Percentiles rank a stretch among this genome's conserved stretches.
These are phyloP conservation scores for Poeciliopsis paucimaculata DNA, from an alignment of 2,797 vertebrate genomes.

Conservation along the genomic window DNA sequence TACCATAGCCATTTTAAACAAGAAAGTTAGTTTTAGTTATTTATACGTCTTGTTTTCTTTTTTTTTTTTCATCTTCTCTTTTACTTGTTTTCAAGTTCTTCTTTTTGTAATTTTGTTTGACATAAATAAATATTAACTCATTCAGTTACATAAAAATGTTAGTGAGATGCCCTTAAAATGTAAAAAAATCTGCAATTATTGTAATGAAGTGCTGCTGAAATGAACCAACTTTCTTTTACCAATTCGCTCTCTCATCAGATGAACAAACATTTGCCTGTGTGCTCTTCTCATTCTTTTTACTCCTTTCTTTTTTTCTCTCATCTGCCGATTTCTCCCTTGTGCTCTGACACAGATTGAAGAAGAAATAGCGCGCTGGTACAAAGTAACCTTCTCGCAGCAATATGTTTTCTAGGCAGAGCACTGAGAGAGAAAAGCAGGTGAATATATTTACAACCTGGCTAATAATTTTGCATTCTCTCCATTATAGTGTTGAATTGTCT, in stretches of 20 bases:
- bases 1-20: background rate
- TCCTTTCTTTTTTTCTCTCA: conserved; percentile 34
- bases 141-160: background rate
- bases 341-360: conserved; percentile 59
- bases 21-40: background rate
- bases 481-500: conserved; percentile 7
- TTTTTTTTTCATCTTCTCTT: too few relatives aligned
- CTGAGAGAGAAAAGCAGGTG: conserved; percentile 32
- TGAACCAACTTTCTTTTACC: background rate
- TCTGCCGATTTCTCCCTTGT: conserved; percentile 50
- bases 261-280: conserved; percentile 20
- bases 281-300: conserved; percentile 29
- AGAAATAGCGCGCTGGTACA: conserved; percentile 38
- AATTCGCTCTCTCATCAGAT: background rate
- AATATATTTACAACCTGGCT: conserved; percentile 33
- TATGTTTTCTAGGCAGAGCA: conserved; percentile 26
- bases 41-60: too few relatives aligned
- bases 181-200: background rate
- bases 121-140: too few relatives aligned
- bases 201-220: background rate
- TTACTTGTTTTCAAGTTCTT: too few relatives aligned
- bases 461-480: conserved; percentile 23
- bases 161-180: background rate
- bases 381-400: conserved; percentile 25
- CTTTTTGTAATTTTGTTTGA: too few relatives aligned